Conservation (phyloP, 2,888 invertebrate species). For the Folsomia manolachei region DNA sequence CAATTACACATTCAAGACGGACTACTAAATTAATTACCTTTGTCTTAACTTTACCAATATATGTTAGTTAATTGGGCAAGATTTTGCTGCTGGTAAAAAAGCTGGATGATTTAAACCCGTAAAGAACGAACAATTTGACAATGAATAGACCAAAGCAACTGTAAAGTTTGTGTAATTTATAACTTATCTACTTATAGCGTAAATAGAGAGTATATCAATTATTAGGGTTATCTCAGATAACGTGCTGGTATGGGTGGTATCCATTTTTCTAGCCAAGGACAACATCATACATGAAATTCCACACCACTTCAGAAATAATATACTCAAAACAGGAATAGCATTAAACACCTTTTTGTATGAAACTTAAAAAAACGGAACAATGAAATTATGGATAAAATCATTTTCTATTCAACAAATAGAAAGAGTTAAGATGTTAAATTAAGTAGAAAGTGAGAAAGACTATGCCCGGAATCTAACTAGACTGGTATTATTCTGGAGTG, state of each 20-base stretch:
- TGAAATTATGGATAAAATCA: not conserved
- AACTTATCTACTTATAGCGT: not conserved
- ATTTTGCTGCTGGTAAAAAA: not conserved
- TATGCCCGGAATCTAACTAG: not conserved
- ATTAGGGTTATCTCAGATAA: too few species aligned
- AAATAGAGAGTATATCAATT: too few species aligned
- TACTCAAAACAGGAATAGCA: not conserved
- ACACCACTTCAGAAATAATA: not conserved
- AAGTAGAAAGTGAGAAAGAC: too few species aligned
- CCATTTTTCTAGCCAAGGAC: too few species aligned
- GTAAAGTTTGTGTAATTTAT: not conserved
- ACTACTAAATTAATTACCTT: too few species aligned
- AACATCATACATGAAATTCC: too few species aligned
- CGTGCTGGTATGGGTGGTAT: not conserved
- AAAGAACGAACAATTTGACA: not conserved
- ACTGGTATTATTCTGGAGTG: too few species aligned
- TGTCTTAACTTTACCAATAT: not conserved
- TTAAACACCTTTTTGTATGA: not conserved
- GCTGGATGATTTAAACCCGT: not conserved
- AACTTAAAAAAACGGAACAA: too few species aligned
- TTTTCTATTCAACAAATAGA: not conserved
- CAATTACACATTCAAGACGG: too few species aligned
- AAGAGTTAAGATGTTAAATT: too few species aligned
- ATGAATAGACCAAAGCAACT: constrained; percentile 10
- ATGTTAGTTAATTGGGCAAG: not conserved